phyloP scores from a whole-genome alignment of 2,888 invertebrate species.

The Synanthedon formicaeformis region DNA sequence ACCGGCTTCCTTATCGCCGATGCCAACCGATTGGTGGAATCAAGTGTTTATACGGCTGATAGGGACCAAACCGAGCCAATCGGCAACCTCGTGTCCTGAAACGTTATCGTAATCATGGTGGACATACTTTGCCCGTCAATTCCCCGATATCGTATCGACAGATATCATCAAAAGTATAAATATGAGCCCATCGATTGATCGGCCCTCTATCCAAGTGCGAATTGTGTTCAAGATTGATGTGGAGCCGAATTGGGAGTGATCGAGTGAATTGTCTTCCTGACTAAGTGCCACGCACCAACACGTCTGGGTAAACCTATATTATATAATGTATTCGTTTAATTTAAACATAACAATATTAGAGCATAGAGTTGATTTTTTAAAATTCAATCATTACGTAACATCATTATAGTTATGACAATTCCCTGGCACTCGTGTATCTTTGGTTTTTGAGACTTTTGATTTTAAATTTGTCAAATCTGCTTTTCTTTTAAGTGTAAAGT shows the following conservation, averaged over 20 bases:
- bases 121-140: constrained; percentile 56
- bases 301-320: constrained; percentile 2
- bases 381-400: constrained; percentile 45
- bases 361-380: constrained; percentile 6
- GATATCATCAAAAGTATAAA: constrained; percentile 69
- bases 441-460: not conserved
- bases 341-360: not conserved
- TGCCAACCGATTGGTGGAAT: constrained; percentile 56
- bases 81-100: constrained; percentile 49
- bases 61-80: constrained; percentile 54
- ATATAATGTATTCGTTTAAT: not conserved
- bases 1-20: constrained; percentile 39
- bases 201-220: constrained; percentile 62
- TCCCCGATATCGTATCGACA: constrained; percentile 62
- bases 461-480: too few species aligned
- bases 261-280: constrained; percentile 5
- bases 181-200: constrained; percentile 69
- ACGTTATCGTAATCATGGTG: constrained; percentile 67
- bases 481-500: too few species aligned
- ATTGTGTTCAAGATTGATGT: constrained; percentile 51
- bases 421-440: constrained; percentile 42
- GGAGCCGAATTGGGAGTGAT: constrained; percentile 3
- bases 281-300: constrained; percentile 10
- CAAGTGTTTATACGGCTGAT: constrained; percentile 63
- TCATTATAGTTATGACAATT: constrained; percentile 38